A percentile compares a stretch with the other conserved stretches of the same genome.
These are phyloP conservation scores for Neodiprion fabricii DNA, from an alignment of 1,140 invertebrate genomes.

Conservation along the genomic window DNA sequence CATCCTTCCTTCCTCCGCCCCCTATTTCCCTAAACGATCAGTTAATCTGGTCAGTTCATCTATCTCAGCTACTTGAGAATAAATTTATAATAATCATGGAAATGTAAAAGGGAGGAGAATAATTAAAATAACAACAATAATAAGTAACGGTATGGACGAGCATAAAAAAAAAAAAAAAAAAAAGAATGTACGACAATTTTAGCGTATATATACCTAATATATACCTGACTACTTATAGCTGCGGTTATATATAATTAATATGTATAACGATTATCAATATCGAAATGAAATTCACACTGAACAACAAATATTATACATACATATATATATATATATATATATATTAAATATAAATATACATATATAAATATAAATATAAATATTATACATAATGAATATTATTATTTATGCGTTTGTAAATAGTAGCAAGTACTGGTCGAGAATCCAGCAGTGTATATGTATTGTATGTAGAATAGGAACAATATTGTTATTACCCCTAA, in stretches of 20 bases:
- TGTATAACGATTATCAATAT: constrained; percentile 3
- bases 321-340: constrained; percentile 45
- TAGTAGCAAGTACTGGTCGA: constrained; percentile 53
- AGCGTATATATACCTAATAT: constrained; percentile 26
- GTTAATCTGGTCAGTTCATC: not conserved
- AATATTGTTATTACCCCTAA: constrained; percentile 52
- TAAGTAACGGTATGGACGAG: too few species aligned
- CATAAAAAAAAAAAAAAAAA: not conserved
- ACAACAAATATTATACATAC: constrained; percentile 33
- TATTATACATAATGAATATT: constrained; percentile 45
- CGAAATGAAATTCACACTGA: constrained; percentile 39
- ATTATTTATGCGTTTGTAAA: constrained; percentile 65
- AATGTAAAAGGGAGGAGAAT: constrained; percentile 22
- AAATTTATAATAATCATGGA: too few species aligned
- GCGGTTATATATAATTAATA: constrained; percentile 25
- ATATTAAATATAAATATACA: constrained; percentile 37
- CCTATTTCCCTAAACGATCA: constrained; percentile 16
- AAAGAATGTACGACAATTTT: not conserved
- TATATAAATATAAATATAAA: constrained; percentile 34
- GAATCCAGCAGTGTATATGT: constrained; percentile 57
- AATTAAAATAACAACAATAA: not conserved
- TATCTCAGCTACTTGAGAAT: too few species aligned
- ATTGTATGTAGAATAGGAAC: constrained; percentile 62
- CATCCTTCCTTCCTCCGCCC: constrained; percentile 18
- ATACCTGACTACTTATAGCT: constrained; percentile 40